Percentiles rank a stretch among this genome's conserved stretches.
These are phyloP conservation scores for Symphodus melops DNA, from an alignment of 2,113 vertebrate species.

Conservation along the genomic window DNA sequence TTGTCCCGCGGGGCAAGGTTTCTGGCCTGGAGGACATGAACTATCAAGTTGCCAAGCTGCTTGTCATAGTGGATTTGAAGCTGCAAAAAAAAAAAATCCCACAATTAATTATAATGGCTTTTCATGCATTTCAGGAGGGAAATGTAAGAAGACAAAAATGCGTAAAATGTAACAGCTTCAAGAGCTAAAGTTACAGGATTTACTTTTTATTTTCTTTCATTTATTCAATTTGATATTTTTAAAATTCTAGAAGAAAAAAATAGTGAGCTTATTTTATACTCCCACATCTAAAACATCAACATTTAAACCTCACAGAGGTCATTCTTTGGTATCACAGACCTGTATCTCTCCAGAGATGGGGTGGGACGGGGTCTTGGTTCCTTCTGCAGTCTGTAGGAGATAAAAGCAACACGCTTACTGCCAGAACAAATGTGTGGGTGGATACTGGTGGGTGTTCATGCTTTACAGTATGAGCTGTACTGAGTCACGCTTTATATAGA, in stretches of 20 bases:
- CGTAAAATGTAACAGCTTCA: not conserved
- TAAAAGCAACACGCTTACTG: slow-evolving; percentile 37
- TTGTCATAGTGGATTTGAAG: slow-evolving; percentile 99
- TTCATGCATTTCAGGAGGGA: not conserved
- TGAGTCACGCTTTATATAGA: not conserved
- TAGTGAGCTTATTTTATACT: not conserved
- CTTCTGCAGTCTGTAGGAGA: slow-evolving; percentile 86
- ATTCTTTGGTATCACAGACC: slow-evolving; percentile 78
- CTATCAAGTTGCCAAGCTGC: slow-evolving; percentile 95
- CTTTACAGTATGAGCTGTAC: slow-evolving; percentile 11
- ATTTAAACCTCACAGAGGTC: slow-evolving; percentile 7
- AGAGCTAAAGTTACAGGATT: not conserved
- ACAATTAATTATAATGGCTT: slow-evolving; percentile 22
- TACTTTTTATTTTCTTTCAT: too few relatives aligned
- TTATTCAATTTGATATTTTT: too few relatives aligned
- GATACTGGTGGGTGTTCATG: slow-evolving; percentile 30
- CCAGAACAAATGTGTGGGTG: slow-evolving; percentile 18
- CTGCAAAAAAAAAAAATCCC: slow-evolving; percentile 76
- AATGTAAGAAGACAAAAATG: not conserved
- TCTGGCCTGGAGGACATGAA: slow-evolving; percentile 98
- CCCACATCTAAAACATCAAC: not conserved
- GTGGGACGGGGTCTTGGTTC: slow-evolving; percentile 86
- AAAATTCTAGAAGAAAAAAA: too few relatives aligned
- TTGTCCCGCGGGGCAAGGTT: slow-evolving; percentile 94
- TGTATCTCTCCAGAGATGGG: slow-evolving; percentile 97